These are phyloP conservation scores for Phrixothrix hirtus DNA, from an alignment of 2,888 invertebrate species.

Conservation along the genomic window DNA sequence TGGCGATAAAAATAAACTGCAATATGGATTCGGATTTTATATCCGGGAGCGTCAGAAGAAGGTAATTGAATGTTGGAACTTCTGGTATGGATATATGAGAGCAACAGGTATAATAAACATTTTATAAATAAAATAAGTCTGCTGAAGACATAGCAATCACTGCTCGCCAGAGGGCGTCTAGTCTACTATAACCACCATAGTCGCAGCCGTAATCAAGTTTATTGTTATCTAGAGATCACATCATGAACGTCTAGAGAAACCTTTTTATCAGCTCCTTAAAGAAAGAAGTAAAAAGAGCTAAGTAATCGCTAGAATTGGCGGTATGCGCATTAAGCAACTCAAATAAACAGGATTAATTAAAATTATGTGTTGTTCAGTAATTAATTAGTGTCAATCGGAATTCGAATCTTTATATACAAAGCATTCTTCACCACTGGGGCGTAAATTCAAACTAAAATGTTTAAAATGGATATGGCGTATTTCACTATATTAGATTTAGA, in stretches of 20 bases:
- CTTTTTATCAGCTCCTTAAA: slow-evolving; percentile 1
- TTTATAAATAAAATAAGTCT: slow-evolving; percentile 25
- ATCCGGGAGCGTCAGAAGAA: slow-evolving; percentile 1
- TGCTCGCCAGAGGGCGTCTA: slow-evolving; percentile 12
- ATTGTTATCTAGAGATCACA: slow-evolving; percentile 20
- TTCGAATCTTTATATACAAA: too few relatives aligned
- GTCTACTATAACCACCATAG: slow-evolving; percentile 9
- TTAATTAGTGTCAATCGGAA: too few relatives aligned
- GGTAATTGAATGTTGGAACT: slow-evolving; percentile 7
- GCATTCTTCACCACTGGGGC: too few relatives aligned
- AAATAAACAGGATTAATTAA: too few relatives aligned
- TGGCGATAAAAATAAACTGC: neutral
- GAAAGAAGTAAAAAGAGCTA: neutral
- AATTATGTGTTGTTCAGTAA: too few relatives aligned
- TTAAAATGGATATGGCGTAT: too few relatives aligned
- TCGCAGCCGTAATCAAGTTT: slow-evolving; percentile 20
- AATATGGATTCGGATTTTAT: neutral
- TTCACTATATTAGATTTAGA: too few relatives aligned
- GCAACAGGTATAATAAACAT: slow-evolving; percentile 21
- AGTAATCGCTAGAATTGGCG: slow-evolving; percentile 5
- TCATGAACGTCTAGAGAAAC: slow-evolving; percentile 9
- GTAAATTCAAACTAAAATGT: too few relatives aligned
- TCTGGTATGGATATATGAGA: neutral
- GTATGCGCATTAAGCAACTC: slow-evolving; percentile 3
- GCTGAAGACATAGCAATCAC: slow-evolving; percentile 17